These are phyloP conservation scores for Troilus luridus DNA, from an alignment of 2,888 invertebrate species.

Conservation along the genomic window DNA sequence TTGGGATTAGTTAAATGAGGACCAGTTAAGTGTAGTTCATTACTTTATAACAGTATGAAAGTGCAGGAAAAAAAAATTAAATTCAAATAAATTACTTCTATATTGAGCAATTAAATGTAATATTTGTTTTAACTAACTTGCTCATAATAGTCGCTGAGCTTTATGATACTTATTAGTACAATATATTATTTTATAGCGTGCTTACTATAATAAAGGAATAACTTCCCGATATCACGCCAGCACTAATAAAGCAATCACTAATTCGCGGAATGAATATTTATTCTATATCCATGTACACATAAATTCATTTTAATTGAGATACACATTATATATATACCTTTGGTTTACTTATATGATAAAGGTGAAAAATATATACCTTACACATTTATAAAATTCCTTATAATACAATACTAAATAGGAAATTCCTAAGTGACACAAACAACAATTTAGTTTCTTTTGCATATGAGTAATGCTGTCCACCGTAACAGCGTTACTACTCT, in stretches of 20 bases:
- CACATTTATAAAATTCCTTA: not conserved
- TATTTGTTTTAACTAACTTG: not conserved
- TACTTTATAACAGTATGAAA: not conserved
- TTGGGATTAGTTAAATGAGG: no score
- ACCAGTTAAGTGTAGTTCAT: not conserved
- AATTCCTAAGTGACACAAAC: not conserved
- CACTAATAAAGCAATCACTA: not conserved
- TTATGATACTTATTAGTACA: not conserved
- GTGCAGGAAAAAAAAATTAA: not conserved
- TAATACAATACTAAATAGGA: not conserved
- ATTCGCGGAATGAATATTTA: not conserved
- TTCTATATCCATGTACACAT: not conserved
- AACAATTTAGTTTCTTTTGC: not conserved
- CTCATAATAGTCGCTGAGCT: not conserved
- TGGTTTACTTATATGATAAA: not conserved
- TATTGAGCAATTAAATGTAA: constrained; percentile 17
- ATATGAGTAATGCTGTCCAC: not conserved
- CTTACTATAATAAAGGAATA: not conserved
- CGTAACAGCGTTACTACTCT: not conserved
- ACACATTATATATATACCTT: not conserved
- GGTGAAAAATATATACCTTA: not conserved
- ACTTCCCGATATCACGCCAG: not conserved
- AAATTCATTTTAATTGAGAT: not conserved
- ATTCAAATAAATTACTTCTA: not conserved
- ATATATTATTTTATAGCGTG: not conserved